These are phyloP conservation scores for Tetanocera ferruginea DNA, from an alignment of 2,888 invertebrate species.

Conservation along the genomic window DNA sequence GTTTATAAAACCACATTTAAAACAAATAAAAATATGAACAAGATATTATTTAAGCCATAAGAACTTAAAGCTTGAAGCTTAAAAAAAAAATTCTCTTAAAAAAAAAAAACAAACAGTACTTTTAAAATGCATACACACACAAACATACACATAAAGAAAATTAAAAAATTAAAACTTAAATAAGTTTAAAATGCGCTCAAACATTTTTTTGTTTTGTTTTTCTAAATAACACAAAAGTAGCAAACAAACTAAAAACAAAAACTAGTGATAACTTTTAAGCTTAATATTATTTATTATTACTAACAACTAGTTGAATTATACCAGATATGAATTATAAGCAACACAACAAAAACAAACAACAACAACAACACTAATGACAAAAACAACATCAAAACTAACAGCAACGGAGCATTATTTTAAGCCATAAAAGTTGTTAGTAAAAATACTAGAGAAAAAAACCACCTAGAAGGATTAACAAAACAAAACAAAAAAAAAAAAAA, in stretches of 20 bases:
- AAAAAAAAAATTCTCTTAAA: background rate
- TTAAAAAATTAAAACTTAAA: background rate
- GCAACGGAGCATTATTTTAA: background rate
- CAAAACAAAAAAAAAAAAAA: background rate
- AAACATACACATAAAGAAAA: background rate
- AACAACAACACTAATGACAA: background rate
- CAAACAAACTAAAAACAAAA: background rate
- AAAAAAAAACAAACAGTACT: background rate
- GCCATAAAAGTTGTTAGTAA: background rate
- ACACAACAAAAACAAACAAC: background rate
- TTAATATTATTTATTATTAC: background rate
- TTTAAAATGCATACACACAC: background rate
- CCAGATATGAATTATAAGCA: background rate
- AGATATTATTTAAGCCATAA: background rate
- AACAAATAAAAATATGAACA: background rate
- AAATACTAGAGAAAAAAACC: background rate
- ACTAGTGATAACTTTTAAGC: slow-evolving; percentile 25
- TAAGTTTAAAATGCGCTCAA: background rate
- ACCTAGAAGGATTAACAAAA: slow-evolving; percentile 2
- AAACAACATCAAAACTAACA: background rate
- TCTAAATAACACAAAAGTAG: background rate
- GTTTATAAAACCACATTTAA: slow-evolving; percentile 2
- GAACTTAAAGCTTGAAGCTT: background rate
- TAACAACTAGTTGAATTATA: slow-evolving; percentile 7
- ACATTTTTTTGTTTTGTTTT: background rate